Conservation (phyloP, 2,888 invertebrate genomes). For the Pediacus dermestoides region DNA sequence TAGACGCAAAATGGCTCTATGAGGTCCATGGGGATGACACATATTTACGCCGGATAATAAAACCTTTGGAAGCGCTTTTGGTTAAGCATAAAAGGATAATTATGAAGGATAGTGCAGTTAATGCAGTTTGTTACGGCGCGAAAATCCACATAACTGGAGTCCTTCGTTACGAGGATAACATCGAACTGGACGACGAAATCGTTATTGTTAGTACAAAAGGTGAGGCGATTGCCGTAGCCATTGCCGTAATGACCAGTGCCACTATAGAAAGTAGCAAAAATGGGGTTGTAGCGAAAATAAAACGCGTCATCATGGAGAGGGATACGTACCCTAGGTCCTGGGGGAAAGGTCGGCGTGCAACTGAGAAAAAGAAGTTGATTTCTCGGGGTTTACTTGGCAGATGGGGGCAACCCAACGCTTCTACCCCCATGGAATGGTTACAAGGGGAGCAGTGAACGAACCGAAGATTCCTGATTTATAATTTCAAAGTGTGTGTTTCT, state of each 20-base stretch:
- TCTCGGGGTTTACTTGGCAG: conserved; percentile 90
- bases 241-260: conserved; percentile 97
- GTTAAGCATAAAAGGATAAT: conserved; percentile 91
- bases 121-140: conserved; percentile 98
- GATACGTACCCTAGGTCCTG: conserved; percentile 98
- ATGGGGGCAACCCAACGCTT: conserved; percentile 94
- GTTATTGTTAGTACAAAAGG: conserved; percentile 98
- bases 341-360: conserved; percentile 95
- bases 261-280: conserved; percentile 98
- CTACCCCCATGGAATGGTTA: conserved; percentile 92
- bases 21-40: conserved; percentile 77
- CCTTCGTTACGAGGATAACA: conserved; percentile 93
- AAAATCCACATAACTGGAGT: conserved; percentile 97
- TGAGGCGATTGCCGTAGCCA: conserved; percentile 84
- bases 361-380: conserved; percentile 84
- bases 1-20: conserved; percentile 95
- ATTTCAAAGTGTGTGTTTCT: too few species aligned
- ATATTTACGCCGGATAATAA: conserved; percentile 78
- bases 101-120: conserved; percentile 97
- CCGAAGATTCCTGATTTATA: too few species aligned
- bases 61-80: conserved; percentile 90
- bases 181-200: conserved; percentile 95
- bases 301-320: conserved; percentile 98
- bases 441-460: too few species aligned
- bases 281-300: conserved; percentile 95